Conservation (phyloP, 2,113 vertebrate genomes). For the Leptobrachium leishanense region DNA sequence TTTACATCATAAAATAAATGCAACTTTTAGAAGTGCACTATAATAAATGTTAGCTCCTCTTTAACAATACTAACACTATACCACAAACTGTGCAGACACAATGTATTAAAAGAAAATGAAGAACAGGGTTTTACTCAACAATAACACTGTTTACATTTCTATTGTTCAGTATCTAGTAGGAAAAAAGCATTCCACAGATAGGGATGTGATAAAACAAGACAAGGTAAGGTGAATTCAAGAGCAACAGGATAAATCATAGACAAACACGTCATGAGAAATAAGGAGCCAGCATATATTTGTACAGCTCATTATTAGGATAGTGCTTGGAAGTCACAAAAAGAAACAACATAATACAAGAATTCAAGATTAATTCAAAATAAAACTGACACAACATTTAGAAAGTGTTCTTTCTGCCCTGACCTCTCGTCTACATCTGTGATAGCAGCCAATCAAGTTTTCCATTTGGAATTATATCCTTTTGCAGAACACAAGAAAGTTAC, state of each 20-base stretch:
- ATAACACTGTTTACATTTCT: conserved; percentile 10
- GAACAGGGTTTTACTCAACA: background rate
- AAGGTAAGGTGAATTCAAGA: conserved; percentile 35
- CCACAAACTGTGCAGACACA: background rate
- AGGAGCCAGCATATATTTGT: no score
- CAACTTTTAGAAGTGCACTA: no score
- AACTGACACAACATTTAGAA: background rate
- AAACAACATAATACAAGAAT: background rate
- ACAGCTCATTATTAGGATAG: no score
- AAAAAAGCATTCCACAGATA: conserved; percentile 39
- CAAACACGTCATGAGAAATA: background rate
- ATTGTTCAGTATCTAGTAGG: conserved; percentile 20
- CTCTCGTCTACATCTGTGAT: conserved; percentile 6
- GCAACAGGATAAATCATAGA: conserved; percentile 14
- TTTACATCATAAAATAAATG: no score
- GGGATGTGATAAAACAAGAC: conserved; percentile 16
- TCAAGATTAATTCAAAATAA: background rate
- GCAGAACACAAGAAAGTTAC: background rate
- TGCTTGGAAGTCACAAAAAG: background rate
- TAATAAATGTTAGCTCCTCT: background rate
- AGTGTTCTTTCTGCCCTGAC: background rate
- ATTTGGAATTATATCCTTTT: conserved; percentile 21
- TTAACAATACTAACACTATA: background rate
- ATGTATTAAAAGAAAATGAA: background rate
- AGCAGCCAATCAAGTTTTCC: conserved; percentile 23